A percentile compares a stretch with the other conserved stretches of the same genome.
Evolutionary conservation across 2,888 invertebrate species (phyloP).

Genomic region (Ennomos fuscantarius): DNA sequence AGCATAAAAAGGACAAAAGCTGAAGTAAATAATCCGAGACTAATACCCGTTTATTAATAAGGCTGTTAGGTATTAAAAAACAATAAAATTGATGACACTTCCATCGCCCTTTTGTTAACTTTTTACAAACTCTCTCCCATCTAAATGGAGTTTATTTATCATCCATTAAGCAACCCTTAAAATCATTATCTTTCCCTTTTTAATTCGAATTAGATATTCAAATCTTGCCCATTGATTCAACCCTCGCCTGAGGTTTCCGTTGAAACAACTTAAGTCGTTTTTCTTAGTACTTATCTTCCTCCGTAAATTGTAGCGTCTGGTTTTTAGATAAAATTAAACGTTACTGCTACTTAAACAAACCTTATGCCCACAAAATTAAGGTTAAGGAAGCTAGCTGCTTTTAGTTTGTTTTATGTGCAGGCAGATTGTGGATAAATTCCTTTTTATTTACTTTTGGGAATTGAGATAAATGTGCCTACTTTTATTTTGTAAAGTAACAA

Average conservation of each 20-base stretch:
- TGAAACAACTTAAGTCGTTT: slow-evolving; percentile 25
- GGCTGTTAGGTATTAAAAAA: neutral
- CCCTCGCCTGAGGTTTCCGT: slow-evolving; percentile 13
- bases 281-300: slow-evolving; percentile 21
- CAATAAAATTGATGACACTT: slow-evolving; percentile 4
- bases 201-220: slow-evolving; percentile 40
- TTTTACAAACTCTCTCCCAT: slow-evolving; percentile 19
- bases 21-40: too few species aligned
- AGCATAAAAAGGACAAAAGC: too few species aligned
- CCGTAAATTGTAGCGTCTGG: slow-evolving; percentile 15
- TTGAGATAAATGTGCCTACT: too few species aligned
- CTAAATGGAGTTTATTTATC: slow-evolving; percentile 37
- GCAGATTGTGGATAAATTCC: too few species aligned
- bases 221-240: slow-evolving; percentile 36
- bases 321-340: slow-evolving; percentile 19
- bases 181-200: slow-evolving; percentile 37
- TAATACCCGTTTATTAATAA: too few species aligned
- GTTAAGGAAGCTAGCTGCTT: too few species aligned
- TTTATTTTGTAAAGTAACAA: too few species aligned
- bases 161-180: slow-evolving; percentile 38
- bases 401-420: too few species aligned
- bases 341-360: slow-evolving; percentile 17
- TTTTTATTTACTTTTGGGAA: too few species aligned
- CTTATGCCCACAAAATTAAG: slow-evolving; percentile 13
- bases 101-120: neutral